Evolutionary conservation across 2,113 vertebrate genomes (phyloP), one percentile per base, ranked within the genome.

Genomic region (Pantherophis guttatus): DNA sequence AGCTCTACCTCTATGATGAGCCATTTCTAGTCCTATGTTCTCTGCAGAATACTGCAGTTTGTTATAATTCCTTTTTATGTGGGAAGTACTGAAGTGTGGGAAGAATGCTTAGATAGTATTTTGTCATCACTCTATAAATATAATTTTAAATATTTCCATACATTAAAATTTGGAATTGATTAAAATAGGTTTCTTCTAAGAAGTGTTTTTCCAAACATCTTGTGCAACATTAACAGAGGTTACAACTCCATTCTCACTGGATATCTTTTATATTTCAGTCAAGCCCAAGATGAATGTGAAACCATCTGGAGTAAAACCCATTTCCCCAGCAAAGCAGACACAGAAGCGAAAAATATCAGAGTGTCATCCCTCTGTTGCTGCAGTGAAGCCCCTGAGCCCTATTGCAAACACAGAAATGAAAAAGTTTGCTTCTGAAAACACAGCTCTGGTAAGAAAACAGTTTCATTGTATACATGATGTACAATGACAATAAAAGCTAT

Each of bases 201-300:
- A 70, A 53, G 58, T 29, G 3, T 5, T 23, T 3, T 91, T 58
- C 26, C 50, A 53, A 21, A 3, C 6, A 54, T 21, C 12, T 17
- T 50, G 3, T 19, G 19, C 58, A 81, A 81, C 15, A 19, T 81
- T 39, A 81, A 39, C n/a, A 81, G 70, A 81, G 33, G 7, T 26
- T 8, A 8, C 17, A 1, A 9, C 7, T 29, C 24, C 44, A 7
- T 19, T 10, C 85, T 65, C 8, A 86, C 50, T n/a, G 89, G 48
- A 85, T 85, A 44, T 29, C 92, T 90, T 13, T 92, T 89, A 11
- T 12, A 0, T 96, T 97, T 0, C 93, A 99, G 99, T 97, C 97
- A 98, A 98, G 93, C 97, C 98, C 70, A 99, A 98, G 94, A 95
- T 98, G 96, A 99, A 98, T 81, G 98, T 98, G 95, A 99, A 98